Percentiles rank a stretch among this genome's conserved stretches.
Conservation (phyloP, 1,140 invertebrate species). For the Pogonus chalceus region DNA sequence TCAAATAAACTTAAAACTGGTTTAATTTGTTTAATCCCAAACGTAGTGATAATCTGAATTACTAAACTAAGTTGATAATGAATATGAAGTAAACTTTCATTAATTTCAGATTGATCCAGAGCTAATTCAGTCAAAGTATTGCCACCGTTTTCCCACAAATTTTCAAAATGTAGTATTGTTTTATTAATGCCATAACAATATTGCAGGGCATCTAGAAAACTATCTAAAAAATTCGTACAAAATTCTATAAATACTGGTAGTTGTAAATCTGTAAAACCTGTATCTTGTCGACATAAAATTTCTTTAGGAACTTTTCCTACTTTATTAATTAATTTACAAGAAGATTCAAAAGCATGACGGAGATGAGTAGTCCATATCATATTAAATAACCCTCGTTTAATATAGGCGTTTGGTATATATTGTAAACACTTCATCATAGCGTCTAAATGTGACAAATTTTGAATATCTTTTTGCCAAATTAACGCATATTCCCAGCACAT, state of each 20-base stretch:
- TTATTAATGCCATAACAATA: constrained; percentile 36
- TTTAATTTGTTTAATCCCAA: constrained; percentile 63
- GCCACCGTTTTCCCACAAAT: constrained; percentile 55
- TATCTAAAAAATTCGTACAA: constrained; percentile 60
- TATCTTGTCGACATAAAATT: constrained; percentile 61
- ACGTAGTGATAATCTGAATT: constrained; percentile 66
- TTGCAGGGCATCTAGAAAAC: constrained; percentile 56
- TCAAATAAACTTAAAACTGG: constrained; percentile 71
- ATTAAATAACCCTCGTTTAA: constrained; percentile 65
- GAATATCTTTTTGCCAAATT: constrained; percentile 71
- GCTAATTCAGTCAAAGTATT: constrained; percentile 64
- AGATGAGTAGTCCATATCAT: constrained; percentile 83
- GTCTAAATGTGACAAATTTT: constrained; percentile 51
- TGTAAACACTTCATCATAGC: constrained; percentile 51
- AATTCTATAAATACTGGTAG: constrained; percentile 58
- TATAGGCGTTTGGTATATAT: constrained; percentile 47
- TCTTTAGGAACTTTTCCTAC: constrained; percentile 80
- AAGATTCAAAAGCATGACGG: constrained; percentile 59
- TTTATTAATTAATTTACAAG: constrained; percentile 75
- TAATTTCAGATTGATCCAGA: constrained; percentile 59
- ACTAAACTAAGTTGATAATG: constrained; percentile 68
- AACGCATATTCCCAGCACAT: constrained; percentile 84
- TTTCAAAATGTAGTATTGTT: constrained; percentile 48
- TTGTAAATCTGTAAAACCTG: constrained; percentile 59
- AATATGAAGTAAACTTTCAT: constrained; percentile 63